Base-by-base conservation (phyloP, 1,140 invertebrate genomes). In the Heliothis virescens region DNA sequence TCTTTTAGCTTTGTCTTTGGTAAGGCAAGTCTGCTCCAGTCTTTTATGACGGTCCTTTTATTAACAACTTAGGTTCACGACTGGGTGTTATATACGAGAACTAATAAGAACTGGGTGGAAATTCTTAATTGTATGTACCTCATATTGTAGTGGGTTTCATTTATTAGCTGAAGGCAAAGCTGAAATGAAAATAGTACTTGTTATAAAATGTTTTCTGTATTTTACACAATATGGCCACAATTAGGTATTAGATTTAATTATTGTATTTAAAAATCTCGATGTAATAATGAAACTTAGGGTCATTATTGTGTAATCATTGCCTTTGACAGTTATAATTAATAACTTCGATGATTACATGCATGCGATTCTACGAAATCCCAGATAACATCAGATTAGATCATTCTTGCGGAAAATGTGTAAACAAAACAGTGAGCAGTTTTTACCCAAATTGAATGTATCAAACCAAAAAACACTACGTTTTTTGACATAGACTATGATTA, bases 51-150 rank as follows among this genome's bases (percentile, higher is more conserved):
- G 60, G 15, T 41, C 60, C 29, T 65, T 65, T 65, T 65, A 65
- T 65, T 65, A 65, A 16, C n/a, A 65, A 65, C 34, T 65, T 47
- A 47, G 62, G n/a, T 65, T 65, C 62, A 34, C 34, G 62, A 65
- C 13, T 41, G 15, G 62, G n/a, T n/a, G 62, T 47, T 41, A 47
- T 62, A 65, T 47, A 65, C 62, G n/a, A 65, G 62, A 65, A 47
- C 34, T 65, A 65, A 65, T 65, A 63, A 41, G 9, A 15, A 13
- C 34, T 10, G n/a, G n/a, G 10, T 15, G 34, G n/a, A 16, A 63
- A 47, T 16, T 63, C 62, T 63, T 63, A 63, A 63, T 63, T 63
- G 29, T 63, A 11, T 57, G 16, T 41, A 41, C 34, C 34, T 41
- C 34, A 41, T 41, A 41, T 41, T 41, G 34, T 5, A 41, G 34